These are phyloP conservation scores for Scaptomyza polygonia DNA, from an alignment of 2,888 invertebrate genomes.

Conservation along the genomic window DNA sequence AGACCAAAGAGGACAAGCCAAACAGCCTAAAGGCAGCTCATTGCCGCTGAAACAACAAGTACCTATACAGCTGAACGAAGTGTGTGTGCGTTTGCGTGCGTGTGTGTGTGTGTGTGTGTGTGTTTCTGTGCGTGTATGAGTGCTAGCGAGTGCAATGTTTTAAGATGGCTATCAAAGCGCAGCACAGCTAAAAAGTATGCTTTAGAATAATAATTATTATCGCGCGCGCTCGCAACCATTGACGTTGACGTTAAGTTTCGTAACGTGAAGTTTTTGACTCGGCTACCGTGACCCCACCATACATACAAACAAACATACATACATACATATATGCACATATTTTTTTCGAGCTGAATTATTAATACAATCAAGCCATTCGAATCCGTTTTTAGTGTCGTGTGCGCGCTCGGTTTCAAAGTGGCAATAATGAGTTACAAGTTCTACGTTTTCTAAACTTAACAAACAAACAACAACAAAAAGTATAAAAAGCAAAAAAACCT, in stretches of 20 bases:
- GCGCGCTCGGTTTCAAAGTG: constrained; percentile 63
- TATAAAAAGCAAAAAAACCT: neutral
- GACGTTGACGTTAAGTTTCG: constrained; percentile 43
- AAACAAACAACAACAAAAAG: neutral
- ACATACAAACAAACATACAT: constrained; percentile 13
- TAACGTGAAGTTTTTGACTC: constrained; percentile 60
- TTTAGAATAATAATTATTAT: constrained; percentile 66
- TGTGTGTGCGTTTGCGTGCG: constrained; percentile 25
- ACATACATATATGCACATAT: constrained; percentile 21
- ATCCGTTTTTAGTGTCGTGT: constrained; percentile 50
- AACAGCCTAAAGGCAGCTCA: constrained; percentile 58
- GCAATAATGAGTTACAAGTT: constrained; percentile 29
- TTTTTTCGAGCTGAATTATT: constrained; percentile 69
- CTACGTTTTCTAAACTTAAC: constrained; percentile 21
- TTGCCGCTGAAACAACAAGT: constrained; percentile 78
- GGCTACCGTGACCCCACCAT: constrained; percentile 51
- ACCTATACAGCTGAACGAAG: constrained; percentile 44
- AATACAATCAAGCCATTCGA: constrained; percentile 78
- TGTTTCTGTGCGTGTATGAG: constrained; percentile 11
- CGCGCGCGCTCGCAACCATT: constrained; percentile 42
- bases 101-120: constrained; percentile 17
- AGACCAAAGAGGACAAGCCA: constrained; percentile 33
- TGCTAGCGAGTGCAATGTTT: constrained; percentile 37
- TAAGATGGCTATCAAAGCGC: constrained; percentile 64
- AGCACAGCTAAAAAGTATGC: constrained; percentile 78